Evolutionary conservation across 1,140 invertebrate species (phyloP).

Genomic region (Ceratoteleas bidentatus): DNA sequence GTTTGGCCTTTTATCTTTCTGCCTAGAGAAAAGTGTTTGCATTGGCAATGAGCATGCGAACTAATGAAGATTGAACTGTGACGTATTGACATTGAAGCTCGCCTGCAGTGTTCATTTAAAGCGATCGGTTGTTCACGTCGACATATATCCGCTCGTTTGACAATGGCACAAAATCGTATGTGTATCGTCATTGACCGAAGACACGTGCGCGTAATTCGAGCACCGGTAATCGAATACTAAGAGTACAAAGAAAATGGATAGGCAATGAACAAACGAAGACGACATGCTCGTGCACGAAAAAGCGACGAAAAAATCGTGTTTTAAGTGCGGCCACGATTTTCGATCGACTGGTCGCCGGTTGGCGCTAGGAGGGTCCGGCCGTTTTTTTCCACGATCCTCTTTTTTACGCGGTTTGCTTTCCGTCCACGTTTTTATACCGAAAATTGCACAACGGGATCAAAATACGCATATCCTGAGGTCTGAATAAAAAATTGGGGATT

Average conservation of each 20-base stretch:
- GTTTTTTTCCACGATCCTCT: constrained; percentile 56
- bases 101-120: constrained; percentile 22
- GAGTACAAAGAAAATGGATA: constrained; percentile 67
- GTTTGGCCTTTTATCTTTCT: too few relatives aligned
- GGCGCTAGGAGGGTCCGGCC: constrained; percentile 47
- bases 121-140: constrained; percentile 47
- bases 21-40: too few relatives aligned
- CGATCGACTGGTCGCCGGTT: constrained; percentile 39
- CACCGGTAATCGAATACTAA: constrained; percentile 76
- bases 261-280: constrained; percentile 41
- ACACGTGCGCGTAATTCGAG: constrained; percentile 73
- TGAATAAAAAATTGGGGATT: constrained; percentile 16
- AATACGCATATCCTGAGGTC: constrained; percentile 38
- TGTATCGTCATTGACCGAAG: constrained; percentile 60
- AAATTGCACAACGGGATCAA: constrained; percentile 76
- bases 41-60: neutral
- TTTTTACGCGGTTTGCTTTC: constrained; percentile 47
- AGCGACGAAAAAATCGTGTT: constrained; percentile 55
- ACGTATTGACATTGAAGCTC: constrained; percentile 38
- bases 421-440: constrained; percentile 46
- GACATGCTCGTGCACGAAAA: constrained; percentile 59
- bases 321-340: constrained; percentile 59
- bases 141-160: constrained; percentile 60
- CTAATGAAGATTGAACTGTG: constrained; percentile 34
- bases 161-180: constrained; percentile 57